Conservation (phyloP, 2,888 invertebrate species). For the Cerastis leucographa region DNA sequence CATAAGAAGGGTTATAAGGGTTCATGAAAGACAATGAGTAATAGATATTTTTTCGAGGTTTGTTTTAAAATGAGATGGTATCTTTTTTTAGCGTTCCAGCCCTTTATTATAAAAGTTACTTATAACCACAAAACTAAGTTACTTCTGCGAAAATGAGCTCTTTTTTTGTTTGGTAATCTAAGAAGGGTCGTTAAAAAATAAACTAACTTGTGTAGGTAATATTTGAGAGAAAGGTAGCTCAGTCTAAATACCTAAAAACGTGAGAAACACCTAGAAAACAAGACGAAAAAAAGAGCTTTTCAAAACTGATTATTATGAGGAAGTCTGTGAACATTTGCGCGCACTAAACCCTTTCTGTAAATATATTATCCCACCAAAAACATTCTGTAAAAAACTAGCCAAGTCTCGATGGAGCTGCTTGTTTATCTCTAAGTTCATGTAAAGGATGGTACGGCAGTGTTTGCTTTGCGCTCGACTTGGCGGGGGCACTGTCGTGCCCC, state of each 20-base stretch:
- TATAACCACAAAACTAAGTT: constrained; percentile 17
- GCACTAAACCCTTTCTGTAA: not conserved
- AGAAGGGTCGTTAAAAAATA: constrained; percentile 9
- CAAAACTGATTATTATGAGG: not conserved
- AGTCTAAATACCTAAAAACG: not conserved
- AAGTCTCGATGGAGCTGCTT: no score
- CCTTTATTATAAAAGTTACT: constrained; percentile 37
- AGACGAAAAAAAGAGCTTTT: not conserved
- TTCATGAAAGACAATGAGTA: constrained; percentile 16
- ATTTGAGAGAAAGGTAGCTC: not conserved
- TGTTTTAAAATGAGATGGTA: constrained; percentile 9
- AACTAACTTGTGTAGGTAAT: not conserved
- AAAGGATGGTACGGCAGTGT: no score
- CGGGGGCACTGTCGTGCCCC: no score
- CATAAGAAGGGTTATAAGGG: not conserved
- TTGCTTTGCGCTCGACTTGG: no score
- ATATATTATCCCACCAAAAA: no score
- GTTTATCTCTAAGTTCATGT: no score
- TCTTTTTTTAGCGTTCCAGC: not conserved
- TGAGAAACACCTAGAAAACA: not conserved
- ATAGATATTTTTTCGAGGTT: constrained; percentile 11
- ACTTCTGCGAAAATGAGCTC: not conserved
- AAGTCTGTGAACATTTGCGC: not conserved
- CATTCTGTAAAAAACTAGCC: no score
- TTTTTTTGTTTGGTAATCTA: constrained; percentile 19